Evolutionary conservation across 2,888 invertebrate genomes (phyloP).

Genomic region (Leptopilina drosophilae): DNA sequence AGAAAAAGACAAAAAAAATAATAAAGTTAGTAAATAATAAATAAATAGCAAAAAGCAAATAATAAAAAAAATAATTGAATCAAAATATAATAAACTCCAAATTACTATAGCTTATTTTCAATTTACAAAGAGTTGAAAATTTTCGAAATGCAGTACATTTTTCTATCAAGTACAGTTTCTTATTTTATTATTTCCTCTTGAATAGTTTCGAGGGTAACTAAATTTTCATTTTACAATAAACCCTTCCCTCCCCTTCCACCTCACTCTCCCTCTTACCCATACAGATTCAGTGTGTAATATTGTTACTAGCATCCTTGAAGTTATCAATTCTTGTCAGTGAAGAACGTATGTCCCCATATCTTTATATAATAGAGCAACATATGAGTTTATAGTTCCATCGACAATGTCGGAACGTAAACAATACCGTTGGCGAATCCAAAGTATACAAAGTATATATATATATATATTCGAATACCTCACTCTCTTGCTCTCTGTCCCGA

Average conservation of each 20-base stretch:
- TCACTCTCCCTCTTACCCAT: too few relatives aligned
- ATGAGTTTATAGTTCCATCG: constrained; percentile 17
- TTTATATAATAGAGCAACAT: constrained; percentile 16
- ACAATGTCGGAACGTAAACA: constrained; percentile 15
- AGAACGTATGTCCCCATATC: constrained; percentile 1
- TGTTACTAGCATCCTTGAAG: background rate
- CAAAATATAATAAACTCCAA: too few relatives aligned
- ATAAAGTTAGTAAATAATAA: too few relatives aligned
- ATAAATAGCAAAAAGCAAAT: too few relatives aligned
- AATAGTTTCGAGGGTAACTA: background rate
- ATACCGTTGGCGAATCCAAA: constrained; percentile 16
- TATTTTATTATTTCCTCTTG: too few relatives aligned
- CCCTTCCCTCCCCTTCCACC: background rate
- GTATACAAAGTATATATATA: constrained; percentile 34
- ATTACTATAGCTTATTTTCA: too few relatives aligned
- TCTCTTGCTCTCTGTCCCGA: background rate
- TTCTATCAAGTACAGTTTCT: too few relatives aligned
- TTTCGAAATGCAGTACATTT: too few relatives aligned
- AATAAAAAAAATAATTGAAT: too few relatives aligned
- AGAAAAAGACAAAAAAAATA: too few relatives aligned
- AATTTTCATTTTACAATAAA: constrained; percentile 5
- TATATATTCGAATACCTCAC: too few relatives aligned
- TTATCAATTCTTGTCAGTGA: background rate
- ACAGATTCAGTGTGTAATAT: background rate
- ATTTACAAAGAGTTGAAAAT: too few relatives aligned